Evolutionary conservation across 2,888 invertebrate genomes (phyloP).

Genomic region (Pecten maximus): DNA sequence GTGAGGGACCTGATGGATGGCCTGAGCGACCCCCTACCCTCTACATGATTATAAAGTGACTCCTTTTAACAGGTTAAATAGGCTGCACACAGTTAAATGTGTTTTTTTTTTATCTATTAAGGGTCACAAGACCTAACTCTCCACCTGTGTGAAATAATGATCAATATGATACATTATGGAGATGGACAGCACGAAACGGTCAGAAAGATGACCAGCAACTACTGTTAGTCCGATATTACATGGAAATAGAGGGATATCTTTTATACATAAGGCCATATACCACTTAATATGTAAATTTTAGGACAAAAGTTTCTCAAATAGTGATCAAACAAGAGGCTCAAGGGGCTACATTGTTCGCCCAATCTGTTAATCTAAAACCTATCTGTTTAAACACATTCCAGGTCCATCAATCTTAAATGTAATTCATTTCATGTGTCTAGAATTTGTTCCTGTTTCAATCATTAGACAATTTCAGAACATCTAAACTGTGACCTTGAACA

Average conservation of each 20-base stretch:
- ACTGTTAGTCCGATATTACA: not conserved
- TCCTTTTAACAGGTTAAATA: not conserved
- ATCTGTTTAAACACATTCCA: too few species aligned
- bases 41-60: not conserved
- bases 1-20: not conserved
- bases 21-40: constrained; percentile 9
- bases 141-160: not conserved
- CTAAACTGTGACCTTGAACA: too few species aligned
- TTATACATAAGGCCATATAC: not conserved
- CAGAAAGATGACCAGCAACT: not conserved
- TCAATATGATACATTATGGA: not conserved
- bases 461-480: too few species aligned
- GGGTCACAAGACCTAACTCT: not conserved
- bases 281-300: too few species aligned
- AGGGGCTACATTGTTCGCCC: not conserved
- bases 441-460: too few species aligned
- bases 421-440: too few species aligned
- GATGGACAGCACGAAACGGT: not conserved
- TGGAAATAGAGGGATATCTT: not conserved
- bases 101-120: not conserved
- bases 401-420: too few species aligned
- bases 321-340: not conserved
- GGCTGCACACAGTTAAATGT: not conserved
- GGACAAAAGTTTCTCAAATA: not conserved
- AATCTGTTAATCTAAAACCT: not conserved